Conservation (phyloP, 2,888 invertebrate genomes). For the Drosophila recens region DNA sequence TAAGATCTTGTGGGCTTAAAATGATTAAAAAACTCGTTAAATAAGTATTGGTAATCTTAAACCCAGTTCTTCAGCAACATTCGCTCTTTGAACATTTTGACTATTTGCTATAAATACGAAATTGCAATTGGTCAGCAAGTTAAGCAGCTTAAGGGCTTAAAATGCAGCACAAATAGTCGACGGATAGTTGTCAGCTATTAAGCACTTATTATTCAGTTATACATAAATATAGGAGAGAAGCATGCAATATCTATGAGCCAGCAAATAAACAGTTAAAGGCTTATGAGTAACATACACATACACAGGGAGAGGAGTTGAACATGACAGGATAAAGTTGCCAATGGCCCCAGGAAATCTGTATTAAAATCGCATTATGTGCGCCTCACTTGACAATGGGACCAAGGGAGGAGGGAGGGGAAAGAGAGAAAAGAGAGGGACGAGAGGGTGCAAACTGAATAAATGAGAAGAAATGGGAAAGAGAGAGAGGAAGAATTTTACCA, state of each 20-base stretch:
- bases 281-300: constrained; percentile 54
- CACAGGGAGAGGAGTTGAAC: constrained; percentile 6
- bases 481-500: constrained; percentile 55
- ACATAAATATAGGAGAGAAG: neutral
- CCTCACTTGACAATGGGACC: constrained; percentile 70
- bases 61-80: too few relatives aligned
- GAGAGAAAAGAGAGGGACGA: neutral
- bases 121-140: constrained; percentile 37
- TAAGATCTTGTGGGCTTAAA: too few relatives aligned
- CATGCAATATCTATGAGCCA: constrained; percentile 21
- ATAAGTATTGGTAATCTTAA: too few relatives aligned
- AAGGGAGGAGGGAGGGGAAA: neutral
- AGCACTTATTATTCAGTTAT: constrained; percentile 37
- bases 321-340: constrained; percentile 31
- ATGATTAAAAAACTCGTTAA: too few relatives aligned
- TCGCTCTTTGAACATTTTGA: neutral
- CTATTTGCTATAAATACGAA: constrained; percentile 19
- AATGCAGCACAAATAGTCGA: constrained; percentile 19
- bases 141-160: constrained; percentile 64
- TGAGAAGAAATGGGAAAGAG: constrained; percentile 20
- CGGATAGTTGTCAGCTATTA: constrained; percentile 42
- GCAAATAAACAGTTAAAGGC: constrained; percentile 69
- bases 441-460: constrained; percentile 5
- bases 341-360: constrained; percentile 66
- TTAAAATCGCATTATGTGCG: constrained; percentile 78